phyloP scores from a whole-genome alignment of 2,113 vertebrate species.

The Rhinogobius similis region DNA sequence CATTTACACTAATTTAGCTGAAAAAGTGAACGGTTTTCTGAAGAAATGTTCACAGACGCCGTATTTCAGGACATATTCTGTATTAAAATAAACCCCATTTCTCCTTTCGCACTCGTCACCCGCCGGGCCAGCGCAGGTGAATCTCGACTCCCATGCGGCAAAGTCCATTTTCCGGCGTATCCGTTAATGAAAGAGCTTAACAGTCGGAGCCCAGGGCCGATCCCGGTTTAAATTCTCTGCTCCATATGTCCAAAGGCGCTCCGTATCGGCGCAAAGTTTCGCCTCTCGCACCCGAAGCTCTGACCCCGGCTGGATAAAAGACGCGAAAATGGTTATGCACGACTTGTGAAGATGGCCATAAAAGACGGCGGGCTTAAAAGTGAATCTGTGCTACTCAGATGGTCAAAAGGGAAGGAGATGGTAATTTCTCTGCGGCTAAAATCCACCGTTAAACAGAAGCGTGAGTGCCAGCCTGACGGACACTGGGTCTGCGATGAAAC shows the following conservation, averaged over 20 bases:
- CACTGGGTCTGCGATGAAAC: background rate
- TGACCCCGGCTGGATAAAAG: slow-evolving; percentile 27
- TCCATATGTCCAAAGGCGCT: slow-evolving; percentile 10
- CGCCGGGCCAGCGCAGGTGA: background rate
- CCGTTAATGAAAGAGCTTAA: slow-evolving; percentile 21
- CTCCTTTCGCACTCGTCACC: background rate
- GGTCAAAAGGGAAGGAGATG: slow-evolving; percentile 9
- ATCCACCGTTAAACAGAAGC: background rate
- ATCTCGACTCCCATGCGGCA: background rate
- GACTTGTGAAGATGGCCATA: slow-evolving; percentile 11
- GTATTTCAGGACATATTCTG: no score
- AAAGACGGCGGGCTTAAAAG: slow-evolving; percentile 24
- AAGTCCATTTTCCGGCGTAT: background rate
- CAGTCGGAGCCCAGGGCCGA: slow-evolving; percentile 19
- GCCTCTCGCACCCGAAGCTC: slow-evolving; percentile 1
- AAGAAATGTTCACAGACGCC: no score
- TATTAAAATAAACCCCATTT: background rate
- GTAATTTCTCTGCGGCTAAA: slow-evolving; percentile 6
- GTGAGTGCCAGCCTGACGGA: background rate
- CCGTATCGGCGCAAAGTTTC: slow-evolving; percentile 19
- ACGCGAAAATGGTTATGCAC: background rate
- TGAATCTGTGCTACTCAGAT: background rate
- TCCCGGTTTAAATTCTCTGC: background rate
- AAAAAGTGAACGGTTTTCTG: no score
- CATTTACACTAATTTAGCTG: no score